Conservation (phyloP, 2,797 vertebrate genomes). For the Otus scops region DNA sequence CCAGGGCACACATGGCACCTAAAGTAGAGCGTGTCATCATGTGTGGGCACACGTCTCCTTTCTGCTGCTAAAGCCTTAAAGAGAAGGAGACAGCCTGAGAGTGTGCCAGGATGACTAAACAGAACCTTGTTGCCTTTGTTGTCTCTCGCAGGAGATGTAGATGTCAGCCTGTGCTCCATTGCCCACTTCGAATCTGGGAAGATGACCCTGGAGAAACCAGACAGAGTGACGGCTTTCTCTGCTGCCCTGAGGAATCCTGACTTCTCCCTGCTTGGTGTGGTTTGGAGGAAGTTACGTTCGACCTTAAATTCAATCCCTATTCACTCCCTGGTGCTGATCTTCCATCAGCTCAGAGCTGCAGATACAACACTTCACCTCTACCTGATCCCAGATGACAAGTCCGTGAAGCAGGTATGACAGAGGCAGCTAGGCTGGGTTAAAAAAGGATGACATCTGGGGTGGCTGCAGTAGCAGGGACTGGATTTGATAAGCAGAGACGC, state of each 20-base stretch:
- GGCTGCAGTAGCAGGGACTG: not conserved
- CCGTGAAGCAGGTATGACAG: not conserved
- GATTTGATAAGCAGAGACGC: not conserved
- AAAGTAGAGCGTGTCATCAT: not conserved
- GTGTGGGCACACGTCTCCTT: not conserved
- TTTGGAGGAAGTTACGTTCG: not conserved
- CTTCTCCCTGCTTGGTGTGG: constrained; percentile 33
- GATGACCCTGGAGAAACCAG: not conserved
- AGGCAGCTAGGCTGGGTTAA: not conserved
- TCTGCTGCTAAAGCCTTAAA: not conserved
- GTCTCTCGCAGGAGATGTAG: not conserved
- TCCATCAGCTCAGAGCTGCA: not conserved
- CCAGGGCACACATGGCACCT: not conserved
- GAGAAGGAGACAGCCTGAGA: not conserved
- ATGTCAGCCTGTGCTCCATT: not conserved
- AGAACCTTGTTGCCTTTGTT: not conserved
- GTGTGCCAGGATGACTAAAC: not conserved
- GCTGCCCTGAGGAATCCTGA: constrained; percentile 12
- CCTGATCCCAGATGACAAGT: not conserved
- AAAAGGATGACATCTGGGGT: not conserved
- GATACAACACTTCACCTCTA: not conserved
- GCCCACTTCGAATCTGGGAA: constrained; percentile 12
- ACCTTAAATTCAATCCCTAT: not conserved
- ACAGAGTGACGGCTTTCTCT: not conserved
- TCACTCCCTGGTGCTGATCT: not conserved